Percentiles rank a stretch among this genome's conserved stretches.
These are phyloP conservation scores for Drosophila quadrilineata DNA, from an alignment of 1,140 invertebrate genomes.

Conservation along the genomic window DNA sequence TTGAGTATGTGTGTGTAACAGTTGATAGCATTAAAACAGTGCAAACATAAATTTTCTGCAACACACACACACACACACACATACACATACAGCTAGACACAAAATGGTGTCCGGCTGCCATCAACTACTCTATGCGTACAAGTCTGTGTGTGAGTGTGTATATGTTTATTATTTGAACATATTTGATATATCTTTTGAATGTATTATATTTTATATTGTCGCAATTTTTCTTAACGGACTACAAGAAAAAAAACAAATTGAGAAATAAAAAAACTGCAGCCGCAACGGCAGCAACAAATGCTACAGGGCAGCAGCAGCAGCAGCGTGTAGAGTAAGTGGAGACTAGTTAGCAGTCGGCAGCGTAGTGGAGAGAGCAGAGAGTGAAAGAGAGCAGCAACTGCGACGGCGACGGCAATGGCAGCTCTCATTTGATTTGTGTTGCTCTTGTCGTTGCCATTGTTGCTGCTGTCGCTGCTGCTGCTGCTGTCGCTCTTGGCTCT, in stretches of 20 bases:
- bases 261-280: constrained; percentile 47
- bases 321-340: too few relatives aligned
- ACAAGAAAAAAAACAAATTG: too few relatives aligned
- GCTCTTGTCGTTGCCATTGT: constrained; percentile 50
- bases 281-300: constrained; percentile 13
- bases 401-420: too few relatives aligned
- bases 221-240: constrained; percentile 70
- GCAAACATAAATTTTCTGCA: constrained; percentile 56
- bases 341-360: too few relatives aligned
- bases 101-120: too few relatives aligned
- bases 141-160: constrained; percentile 13
- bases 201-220: constrained; percentile 64
- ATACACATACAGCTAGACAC: too few relatives aligned
- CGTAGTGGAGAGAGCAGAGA: too few relatives aligned
- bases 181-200: constrained; percentile 56
- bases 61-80: too few relatives aligned
- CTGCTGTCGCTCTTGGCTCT: constrained; percentile 40
- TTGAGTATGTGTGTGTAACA: too few relatives aligned
- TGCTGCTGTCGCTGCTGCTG: constrained; percentile 19
- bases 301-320: constrained; percentile 26
- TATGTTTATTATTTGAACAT: constrained; percentile 29
- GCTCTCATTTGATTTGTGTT: constrained; percentile 76
- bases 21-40: constrained; percentile 49
- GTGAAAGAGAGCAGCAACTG: too few relatives aligned
- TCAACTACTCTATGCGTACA: constrained; percentile 5